A percentile compares a stretch with the other conserved stretches of the same genome.
Conservation (phyloP, 1,140 invertebrate species). For the Telenomus remus region DNA sequence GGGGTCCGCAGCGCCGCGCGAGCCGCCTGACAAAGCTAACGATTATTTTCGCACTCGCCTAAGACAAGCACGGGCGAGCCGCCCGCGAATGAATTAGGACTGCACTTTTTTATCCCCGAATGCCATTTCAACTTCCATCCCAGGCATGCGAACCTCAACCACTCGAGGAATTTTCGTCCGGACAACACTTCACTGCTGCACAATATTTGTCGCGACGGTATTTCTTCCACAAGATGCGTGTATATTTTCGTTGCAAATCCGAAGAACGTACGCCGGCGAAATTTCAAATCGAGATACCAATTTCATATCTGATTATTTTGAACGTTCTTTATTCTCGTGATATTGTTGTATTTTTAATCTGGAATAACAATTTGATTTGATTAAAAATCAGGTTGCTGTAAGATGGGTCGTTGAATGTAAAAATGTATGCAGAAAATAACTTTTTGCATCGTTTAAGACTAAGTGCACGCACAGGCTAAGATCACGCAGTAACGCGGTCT, state of each 20-base stretch:
- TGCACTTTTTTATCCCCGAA: conserved; percentile 16
- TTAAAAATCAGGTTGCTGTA: too few relatives aligned
- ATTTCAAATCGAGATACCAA: conserved; percentile 34
- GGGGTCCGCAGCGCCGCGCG: conserved; percentile 14
- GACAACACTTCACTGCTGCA: background rate
- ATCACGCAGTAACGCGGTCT: conserved; percentile 15
- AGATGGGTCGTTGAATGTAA: too few relatives aligned
- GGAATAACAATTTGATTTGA: too few relatives aligned
- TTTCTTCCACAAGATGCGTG: conserved; percentile 25
- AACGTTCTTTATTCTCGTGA: too few relatives aligned
- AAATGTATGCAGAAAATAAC: too few relatives aligned
- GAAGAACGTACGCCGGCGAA: conserved; percentile 9
- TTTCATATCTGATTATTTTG: too few relatives aligned
- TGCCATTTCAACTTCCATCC: conserved; percentile 28
- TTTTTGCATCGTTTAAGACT: background rate
- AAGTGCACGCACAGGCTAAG: conserved; percentile 24
- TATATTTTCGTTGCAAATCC: conserved; percentile 31
- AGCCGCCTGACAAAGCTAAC: conserved; percentile 59
- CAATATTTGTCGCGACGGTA: conserved; percentile 34
- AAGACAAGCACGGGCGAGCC: conserved; percentile 52
- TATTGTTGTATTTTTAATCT: too few relatives aligned
- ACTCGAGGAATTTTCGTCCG: conserved; percentile 8
- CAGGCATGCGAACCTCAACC: conserved; percentile 18
- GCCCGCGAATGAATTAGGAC: conserved; percentile 49
- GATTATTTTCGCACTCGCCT: conserved; percentile 67